Evolutionary conservation across 1,140 invertebrate genomes (phyloP), one percentile per base, ranked within the genome.

Genomic region (Carposina sasakii): DNA sequence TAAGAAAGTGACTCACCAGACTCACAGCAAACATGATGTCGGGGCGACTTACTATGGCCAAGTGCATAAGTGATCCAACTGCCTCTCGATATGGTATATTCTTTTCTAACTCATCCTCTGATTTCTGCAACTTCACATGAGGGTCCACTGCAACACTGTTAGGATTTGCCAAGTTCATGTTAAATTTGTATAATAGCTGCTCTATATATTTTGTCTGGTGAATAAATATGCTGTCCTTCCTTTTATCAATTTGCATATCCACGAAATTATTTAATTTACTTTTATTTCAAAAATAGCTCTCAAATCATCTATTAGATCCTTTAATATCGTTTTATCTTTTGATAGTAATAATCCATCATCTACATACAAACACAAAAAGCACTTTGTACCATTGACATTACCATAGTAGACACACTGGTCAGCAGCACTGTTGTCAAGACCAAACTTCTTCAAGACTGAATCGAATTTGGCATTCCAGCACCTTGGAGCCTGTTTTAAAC

Each of bases 311-410:
- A n/a, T 64, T 49, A 53, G 54, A 23, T 52, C 67, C 60, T 37
- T 45, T 54, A 39, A 36, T n/a, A 52, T 49, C 0, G 53, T 17
- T 36, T 58, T 13, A 20, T 44, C 40, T 10, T 20, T 47, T 34
- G 53, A 55, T 12, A 67, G 47, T 13, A 78, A 42, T 1, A 82
- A 34, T 2, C 71, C 76, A 63, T 87, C 85, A 63, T 87, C 85
- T 8, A 87, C 83, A 72, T 86, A 86, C 2, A 86, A 57, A 10
- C 66, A 67, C 1, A 86, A 31, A 22, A 78, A 60, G 1, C 78
- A 54, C 49, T 62, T 63, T 15, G 41, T 28, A 42, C 46, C 55
- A 8, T 66, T 53, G 5, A 59, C 22, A 19, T 31, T 34, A 4
- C 53, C 51, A 17, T 67, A 53, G 58, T 74, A 85, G 4, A 85